Evolutionary conservation across 2,797 vertebrate genomes (phyloP).

Genomic region (Sebastes cheni): DNA sequence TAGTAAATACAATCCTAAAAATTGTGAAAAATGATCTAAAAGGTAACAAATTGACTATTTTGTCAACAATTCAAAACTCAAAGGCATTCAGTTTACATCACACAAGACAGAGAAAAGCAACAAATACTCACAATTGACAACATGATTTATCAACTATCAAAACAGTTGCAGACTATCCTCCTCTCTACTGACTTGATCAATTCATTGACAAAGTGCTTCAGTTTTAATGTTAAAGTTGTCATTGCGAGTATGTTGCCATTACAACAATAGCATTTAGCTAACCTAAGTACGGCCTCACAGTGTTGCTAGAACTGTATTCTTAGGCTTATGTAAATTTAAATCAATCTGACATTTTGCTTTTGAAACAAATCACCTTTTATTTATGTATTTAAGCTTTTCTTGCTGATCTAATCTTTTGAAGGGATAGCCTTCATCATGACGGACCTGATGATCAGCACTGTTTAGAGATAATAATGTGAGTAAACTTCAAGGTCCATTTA

Average conservation of each 20-base stretch:
- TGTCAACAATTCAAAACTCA: neutral
- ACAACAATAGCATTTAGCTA: neutral
- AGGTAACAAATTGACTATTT: neutral
- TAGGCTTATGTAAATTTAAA: neutral
- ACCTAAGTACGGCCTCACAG: no score
- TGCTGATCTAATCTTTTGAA: neutral
- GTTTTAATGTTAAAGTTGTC: no score
- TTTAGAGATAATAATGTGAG: neutral
- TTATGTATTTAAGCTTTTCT: neutral
- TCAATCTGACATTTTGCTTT: neutral
- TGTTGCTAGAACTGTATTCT: no score
- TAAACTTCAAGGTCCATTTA: neutral
- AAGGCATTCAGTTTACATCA: neutral
- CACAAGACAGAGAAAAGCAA: neutral
- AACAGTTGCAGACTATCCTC: neutral
- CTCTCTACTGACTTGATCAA: neutral
- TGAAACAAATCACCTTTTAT: neutral
- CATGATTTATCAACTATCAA: neutral
- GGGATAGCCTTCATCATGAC: neutral
- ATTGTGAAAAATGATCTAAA: neutral
- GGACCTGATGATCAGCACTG: neutral
- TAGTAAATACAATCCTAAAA: neutral
- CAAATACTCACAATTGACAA: neutral
- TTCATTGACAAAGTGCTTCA: no score
- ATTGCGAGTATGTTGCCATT: neutral